Conservation (phyloP, 2,113 vertebrate species). For the Sphyrna mokarran region DNA sequence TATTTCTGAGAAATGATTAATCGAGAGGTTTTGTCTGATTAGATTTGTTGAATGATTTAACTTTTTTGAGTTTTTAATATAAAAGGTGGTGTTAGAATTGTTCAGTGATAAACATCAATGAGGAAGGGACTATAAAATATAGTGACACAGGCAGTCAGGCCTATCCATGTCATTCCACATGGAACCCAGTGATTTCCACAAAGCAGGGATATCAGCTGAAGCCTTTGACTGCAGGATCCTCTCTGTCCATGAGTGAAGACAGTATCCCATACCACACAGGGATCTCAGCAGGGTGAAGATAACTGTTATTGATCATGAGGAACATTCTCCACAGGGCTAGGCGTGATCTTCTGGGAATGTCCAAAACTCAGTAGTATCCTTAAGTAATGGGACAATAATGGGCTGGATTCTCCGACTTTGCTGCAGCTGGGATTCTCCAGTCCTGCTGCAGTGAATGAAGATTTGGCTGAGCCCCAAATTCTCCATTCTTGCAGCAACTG, state of each 20-base stretch:
- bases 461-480: too few relatives aligned
- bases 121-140: neutral
- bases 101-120: neutral
- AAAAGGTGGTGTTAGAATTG: neutral
- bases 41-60: neutral
- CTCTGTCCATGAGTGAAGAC: neutral
- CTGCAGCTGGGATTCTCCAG: too few relatives aligned
- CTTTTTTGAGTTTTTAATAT: neutral
- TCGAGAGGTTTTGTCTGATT: neutral
- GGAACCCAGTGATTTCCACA: neutral
- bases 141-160: neutral
- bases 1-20: neutral
- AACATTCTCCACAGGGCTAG: neutral
- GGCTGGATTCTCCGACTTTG: too few relatives aligned
- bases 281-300: neutral
- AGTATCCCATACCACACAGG: neutral
- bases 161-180: neutral
- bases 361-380: neutral
- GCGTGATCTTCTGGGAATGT: neutral
- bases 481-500: too few relatives aligned
- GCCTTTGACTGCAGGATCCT: neutral
- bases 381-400: too few relatives aligned
- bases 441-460: too few relatives aligned
- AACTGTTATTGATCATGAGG: neutral
- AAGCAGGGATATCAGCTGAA: neutral